Evolutionary conservation across 2,888 invertebrate species (phyloP).

Genomic region (Eristalis tenax): DNA sequence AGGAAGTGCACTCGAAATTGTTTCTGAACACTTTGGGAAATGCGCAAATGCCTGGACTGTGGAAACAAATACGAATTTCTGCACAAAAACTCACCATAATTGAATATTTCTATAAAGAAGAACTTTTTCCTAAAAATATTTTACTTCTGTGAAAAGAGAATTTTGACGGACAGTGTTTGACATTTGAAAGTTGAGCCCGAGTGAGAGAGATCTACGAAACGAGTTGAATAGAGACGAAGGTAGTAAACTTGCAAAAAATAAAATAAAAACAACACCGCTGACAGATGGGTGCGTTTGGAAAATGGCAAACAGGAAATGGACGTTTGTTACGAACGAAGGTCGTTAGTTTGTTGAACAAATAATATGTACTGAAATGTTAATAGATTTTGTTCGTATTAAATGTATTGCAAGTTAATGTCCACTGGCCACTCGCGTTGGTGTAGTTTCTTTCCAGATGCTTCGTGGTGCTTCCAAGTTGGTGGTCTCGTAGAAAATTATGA

Average conservation of each 20-base stretch:
- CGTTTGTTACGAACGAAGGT: neutral
- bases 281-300: constrained; percentile 40
- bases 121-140: constrained; percentile 61
- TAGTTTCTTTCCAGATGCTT: neutral
- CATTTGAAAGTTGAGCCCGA: constrained; percentile 61
- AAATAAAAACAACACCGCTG: neutral
- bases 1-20: neutral
- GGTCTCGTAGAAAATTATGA: neutral
- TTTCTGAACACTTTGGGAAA: neutral
- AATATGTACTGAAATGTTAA: neutral
- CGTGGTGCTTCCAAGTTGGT: neutral
- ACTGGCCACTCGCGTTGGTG: neutral
- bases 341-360: neutral
- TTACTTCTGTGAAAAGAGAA: constrained; percentile 60
- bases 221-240: neutral
- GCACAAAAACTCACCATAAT: constrained; percentile 57
- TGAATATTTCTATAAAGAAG: constrained; percentile 62
- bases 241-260: constrained; percentile 2
- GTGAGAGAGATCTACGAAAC: constrained; percentile 12
- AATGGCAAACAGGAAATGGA: constrained; percentile 17
- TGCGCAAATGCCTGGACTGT: neutral
- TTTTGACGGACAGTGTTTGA: constrained; percentile 69
- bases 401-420: too few species aligned
- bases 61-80: neutral
- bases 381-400: neutral